Conservation (phyloP, 1,140 invertebrate species). For the Drosophila kohkoa region DNA sequence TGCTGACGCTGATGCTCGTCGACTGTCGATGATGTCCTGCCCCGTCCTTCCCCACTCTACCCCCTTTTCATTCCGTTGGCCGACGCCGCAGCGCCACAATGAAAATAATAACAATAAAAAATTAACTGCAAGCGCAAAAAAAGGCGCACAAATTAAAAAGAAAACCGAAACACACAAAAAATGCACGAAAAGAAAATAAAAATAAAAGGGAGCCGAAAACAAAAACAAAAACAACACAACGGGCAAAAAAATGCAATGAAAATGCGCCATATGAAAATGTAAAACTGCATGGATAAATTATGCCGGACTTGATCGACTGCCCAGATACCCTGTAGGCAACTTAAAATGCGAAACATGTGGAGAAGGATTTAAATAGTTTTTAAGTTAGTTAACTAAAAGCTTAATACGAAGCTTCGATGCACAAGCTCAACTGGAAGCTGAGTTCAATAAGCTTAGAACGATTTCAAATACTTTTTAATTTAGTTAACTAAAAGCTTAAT, state of each 20-base stretch:
- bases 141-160: conserved; percentile 76
- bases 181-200: conserved; percentile 20
- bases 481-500: too few species aligned
- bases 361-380: too few species aligned
- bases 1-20: conserved; percentile 1
- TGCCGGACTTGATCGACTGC: background rate
- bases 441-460: too few species aligned
- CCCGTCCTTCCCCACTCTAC: background rate
- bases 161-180: conserved; percentile 50
- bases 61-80: background rate
- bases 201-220: conserved; percentile 1
- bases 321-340: background rate
- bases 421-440: too few species aligned
- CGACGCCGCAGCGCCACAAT: conserved; percentile 20
- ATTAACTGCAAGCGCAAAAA: conserved; percentile 70
- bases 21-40: conserved; percentile 7
- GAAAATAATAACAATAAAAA: conserved; percentile 81
- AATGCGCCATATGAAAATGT: conserved; percentile 67
- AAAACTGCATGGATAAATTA: conserved; percentile 51
- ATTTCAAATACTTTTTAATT: too few species aligned
- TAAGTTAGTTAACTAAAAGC: too few species aligned
- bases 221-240: conserved; percentile 36
- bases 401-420: too few species aligned
- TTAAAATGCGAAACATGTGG: too few species aligned
- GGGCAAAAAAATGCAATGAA: conserved; percentile 26